Conservation (phyloP, 2,888 invertebrate genomes). For the Philhelius pedissequus region DNA sequence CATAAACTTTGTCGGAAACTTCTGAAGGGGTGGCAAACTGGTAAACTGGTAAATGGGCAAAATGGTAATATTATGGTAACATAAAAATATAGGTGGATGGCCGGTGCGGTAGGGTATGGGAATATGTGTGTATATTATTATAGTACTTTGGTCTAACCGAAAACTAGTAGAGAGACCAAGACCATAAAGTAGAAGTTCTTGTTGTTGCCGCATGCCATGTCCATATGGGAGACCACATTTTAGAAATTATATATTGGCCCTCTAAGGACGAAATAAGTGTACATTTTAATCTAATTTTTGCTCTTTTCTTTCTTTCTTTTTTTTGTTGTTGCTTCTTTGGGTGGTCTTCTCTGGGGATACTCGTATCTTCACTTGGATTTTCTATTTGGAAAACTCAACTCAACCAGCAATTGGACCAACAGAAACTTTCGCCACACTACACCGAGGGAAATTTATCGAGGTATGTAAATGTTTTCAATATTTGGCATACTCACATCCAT, state of each 20-base stretch:
- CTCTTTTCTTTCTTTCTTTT: slow-evolving; percentile 17
- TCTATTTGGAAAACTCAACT: slow-evolving; percentile 59
- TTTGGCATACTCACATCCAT: not conserved
- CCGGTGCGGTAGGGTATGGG: not conserved
- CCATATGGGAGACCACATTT: slow-evolving; percentile 52
- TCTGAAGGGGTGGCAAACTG: not conserved
- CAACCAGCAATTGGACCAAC: slow-evolving; percentile 85
- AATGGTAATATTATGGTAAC: not conserved
- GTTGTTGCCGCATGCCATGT: slow-evolving; percentile 51
- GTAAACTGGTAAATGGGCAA: not conserved
- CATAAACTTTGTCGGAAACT: not conserved
- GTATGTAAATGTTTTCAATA: slow-evolving; percentile 78
- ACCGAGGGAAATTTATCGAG: slow-evolving; percentile 90
- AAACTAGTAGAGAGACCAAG: slow-evolving; percentile 5
- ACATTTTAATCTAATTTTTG: slow-evolving; percentile 68
- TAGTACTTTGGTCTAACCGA: slow-evolving; percentile 17
- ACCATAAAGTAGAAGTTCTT: slow-evolving; percentile 46
- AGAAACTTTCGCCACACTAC: slow-evolving; percentile 83
- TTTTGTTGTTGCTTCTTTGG: not conserved
- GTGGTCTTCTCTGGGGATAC: not conserved
- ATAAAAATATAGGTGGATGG: slow-evolving; percentile 13
- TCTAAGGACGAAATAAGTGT: slow-evolving; percentile 65
- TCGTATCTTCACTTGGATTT: slow-evolving; percentile 35
- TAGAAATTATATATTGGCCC: slow-evolving; percentile 57
- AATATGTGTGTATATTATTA: not conserved